phyloP scores from a whole-genome alignment of 2,888 invertebrate genomes.

The Archips xylosteana region DNA sequence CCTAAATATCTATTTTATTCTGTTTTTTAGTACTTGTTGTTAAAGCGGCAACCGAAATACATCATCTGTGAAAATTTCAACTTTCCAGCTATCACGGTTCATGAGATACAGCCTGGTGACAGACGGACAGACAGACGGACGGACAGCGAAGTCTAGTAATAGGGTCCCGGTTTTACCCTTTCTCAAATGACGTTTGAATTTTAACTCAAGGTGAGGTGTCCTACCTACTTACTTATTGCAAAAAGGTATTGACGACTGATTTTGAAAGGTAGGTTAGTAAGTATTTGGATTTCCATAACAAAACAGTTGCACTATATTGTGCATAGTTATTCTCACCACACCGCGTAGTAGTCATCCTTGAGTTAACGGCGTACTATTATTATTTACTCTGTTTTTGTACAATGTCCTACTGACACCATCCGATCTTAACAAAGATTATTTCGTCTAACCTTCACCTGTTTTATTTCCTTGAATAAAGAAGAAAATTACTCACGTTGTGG shows the following conservation, averaged over 20 bases:
- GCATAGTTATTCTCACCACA: conserved; percentile 28
- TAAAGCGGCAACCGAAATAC: too few relatives aligned
- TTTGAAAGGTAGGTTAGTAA: conserved; percentile 18
- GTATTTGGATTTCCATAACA: conserved; percentile 40
- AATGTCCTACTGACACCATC: conserved; percentile 22
- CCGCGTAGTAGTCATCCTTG: conserved; percentile 21
- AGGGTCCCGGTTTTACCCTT: not conserved
- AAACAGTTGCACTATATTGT: conserved; percentile 37
- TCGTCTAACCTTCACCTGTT: not conserved
- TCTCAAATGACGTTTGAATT: conserved; percentile 7
- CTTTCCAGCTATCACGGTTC: too few relatives aligned
- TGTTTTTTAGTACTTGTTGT: too few relatives aligned
- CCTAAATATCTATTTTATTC: too few relatives aligned
- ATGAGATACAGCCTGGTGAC: too few relatives aligned
- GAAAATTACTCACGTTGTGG: conserved; percentile 88
- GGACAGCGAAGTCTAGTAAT: too few relatives aligned
- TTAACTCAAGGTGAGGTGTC: conserved; percentile 26
- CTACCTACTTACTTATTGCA: conserved; percentile 7
- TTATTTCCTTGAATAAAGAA: not conserved
- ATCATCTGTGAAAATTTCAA: too few relatives aligned
- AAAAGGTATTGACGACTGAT: conserved; percentile 20
- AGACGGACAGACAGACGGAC: too few relatives aligned
- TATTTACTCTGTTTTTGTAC: conserved; percentile 11
- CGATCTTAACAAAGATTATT: conserved; percentile 3
- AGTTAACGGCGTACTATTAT: conserved; percentile 35